Percentiles rank a stretch among this genome's conserved stretches.
These are phyloP conservation scores for Rotaria macrura DNA, from an alignment of 2,888 invertebrate genomes.

Conservation along the genomic window DNA sequence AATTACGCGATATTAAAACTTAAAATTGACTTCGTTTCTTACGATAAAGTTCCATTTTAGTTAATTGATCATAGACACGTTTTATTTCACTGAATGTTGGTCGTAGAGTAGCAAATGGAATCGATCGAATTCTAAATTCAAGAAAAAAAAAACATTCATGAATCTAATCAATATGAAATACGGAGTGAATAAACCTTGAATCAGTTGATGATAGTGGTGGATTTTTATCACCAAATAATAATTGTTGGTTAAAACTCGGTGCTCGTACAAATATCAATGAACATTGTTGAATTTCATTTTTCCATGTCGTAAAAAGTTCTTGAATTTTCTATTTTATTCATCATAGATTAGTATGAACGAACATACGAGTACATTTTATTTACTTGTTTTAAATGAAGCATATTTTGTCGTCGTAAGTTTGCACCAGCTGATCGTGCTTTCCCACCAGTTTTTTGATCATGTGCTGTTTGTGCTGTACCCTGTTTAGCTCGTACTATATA, in stretches of 20 bases:
- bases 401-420: conserved; percentile 67
- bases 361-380: neutral
- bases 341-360: neutral
- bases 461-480: conserved; percentile 63
- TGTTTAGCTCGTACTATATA: conserved; percentile 74
- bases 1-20: neutral
- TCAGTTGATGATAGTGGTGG: conserved; percentile 56
- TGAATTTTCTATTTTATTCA: conserved; percentile 60
- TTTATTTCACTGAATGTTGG: conserved; percentile 70
- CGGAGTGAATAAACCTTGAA: neutral
- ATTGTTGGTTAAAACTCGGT: conserved; percentile 60
- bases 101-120: conserved; percentile 71
- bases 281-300: conserved; percentile 58
- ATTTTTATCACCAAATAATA: conserved; percentile 64
- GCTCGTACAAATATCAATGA: conserved; percentile 67
- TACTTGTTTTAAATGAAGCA: conserved; percentile 50
- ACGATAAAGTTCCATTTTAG: conserved; percentile 41
- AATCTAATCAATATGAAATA: neutral
- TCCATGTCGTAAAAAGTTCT: conserved; percentile 63
- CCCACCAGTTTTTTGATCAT: conserved; percentile 57
- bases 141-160: neutral
- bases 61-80: conserved; percentile 62
- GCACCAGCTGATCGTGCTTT: conserved; percentile 69
- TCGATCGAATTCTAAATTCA: conserved; percentile 55
- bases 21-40: conserved; percentile 36